A percentile compares a stretch with the other conserved stretches of the same genome.
phyloP scores from a whole-genome alignment of 2,888 invertebrate genomes.

The Eupithecia vulgata region DNA sequence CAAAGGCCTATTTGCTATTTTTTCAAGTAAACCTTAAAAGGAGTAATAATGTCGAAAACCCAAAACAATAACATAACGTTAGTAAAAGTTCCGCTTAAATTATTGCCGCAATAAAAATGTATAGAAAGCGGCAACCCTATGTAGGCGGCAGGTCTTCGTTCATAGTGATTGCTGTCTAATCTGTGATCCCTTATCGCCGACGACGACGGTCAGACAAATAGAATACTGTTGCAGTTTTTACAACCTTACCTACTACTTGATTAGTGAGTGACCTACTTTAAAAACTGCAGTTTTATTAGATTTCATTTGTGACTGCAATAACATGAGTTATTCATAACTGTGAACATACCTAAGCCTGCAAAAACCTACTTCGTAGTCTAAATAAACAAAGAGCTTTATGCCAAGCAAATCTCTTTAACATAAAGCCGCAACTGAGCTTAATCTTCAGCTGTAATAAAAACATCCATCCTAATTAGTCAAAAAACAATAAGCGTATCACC shows the following conservation, averaged over 20 bases:
- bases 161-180: slow-evolving; percentile 27
- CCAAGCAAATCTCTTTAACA: not conserved
- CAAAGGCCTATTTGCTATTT: slow-evolving; percentile 28
- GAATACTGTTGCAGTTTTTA: slow-evolving; percentile 71
- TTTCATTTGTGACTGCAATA: slow-evolving; percentile 40
- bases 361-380: not conserved
- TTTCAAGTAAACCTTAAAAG: slow-evolving; percentile 20
- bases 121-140: slow-evolving; percentile 66
- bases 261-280: slow-evolving; percentile 58
- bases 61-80: slow-evolving; percentile 20
- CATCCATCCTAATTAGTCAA: slow-evolving; percentile 75
- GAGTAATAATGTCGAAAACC: slow-evolving; percentile 24
- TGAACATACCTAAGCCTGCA: slow-evolving; percentile 3
- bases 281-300: slow-evolving; percentile 46
- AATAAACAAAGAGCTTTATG: slow-evolving; percentile 12
- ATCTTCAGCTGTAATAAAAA: slow-evolving; percentile 48
- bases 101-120: slow-evolving; percentile 32
- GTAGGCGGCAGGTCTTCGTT: slow-evolving; percentile 54
- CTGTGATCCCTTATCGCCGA: slow-evolving; percentile 74
- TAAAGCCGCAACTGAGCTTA: slow-evolving; percentile 29
- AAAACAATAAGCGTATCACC: slow-evolving; percentile 77
- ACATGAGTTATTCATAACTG: slow-evolving; percentile 41
- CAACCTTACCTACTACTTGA: slow-evolving; percentile 56
- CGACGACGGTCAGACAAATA: slow-evolving; percentile 68
- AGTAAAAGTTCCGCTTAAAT: slow-evolving; percentile 29